A percentile compares a stretch with the other conserved stretches of the same genome.
Conservation (phyloP, 2,888 invertebrate species). For the Netelia melanura region DNA sequence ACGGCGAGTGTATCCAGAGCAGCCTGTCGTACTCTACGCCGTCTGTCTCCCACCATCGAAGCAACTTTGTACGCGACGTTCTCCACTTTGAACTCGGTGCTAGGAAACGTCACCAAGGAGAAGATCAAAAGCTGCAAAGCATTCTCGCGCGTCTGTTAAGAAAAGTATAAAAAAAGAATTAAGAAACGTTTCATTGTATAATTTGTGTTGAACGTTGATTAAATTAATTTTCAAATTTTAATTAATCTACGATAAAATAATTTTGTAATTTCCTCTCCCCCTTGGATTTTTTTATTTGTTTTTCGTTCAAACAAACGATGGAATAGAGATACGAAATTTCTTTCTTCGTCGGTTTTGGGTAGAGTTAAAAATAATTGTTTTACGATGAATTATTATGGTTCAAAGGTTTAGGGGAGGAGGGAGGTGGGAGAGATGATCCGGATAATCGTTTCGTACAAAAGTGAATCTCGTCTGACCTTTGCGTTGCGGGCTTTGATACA, state of each 20-base stretch:
- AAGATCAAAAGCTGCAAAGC: conserved; percentile 91
- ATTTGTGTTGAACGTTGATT: background rate
- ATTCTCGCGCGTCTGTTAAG: conserved; percentile 88
- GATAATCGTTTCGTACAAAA: conserved; percentile 15
- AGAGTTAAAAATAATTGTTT: too few species aligned
- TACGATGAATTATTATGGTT: background rate
- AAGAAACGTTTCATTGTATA: conserved; percentile 10
- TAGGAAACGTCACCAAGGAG: conserved; percentile 91
- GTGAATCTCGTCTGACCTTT: conserved; percentile 74
- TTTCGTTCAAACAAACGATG: too few species aligned
- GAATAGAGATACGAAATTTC: too few species aligned
- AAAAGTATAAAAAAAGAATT: too few species aligned
- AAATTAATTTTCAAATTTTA: too few species aligned
- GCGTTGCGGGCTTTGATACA: conserved; percentile 82
- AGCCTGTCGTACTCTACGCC: conserved; percentile 91
- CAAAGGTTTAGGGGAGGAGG: background rate
- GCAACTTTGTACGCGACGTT: conserved; percentile 79
- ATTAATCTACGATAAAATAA: too few species aligned
- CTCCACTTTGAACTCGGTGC: conserved; percentile 87
- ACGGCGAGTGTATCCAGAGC: conserved; percentile 93
- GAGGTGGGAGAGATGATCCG: background rate
- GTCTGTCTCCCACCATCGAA: conserved; percentile 86
- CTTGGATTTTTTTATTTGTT: too few species aligned
- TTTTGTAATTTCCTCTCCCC: too few species aligned
- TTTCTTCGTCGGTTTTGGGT: too few species aligned